Conservation (phyloP, 2,113 vertebrate genomes). For the Anguilla japonica region DNA sequence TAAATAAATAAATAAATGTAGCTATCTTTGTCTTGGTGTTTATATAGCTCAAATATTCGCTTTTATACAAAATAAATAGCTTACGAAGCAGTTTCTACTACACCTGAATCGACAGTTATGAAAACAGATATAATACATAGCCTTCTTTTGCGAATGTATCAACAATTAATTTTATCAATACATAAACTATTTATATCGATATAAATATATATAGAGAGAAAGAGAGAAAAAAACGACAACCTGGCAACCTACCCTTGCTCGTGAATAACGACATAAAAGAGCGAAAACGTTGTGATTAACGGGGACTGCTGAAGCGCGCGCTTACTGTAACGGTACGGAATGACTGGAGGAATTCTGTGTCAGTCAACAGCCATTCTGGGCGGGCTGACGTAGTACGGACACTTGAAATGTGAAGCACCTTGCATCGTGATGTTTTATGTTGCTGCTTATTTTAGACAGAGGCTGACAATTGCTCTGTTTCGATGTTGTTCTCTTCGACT, state of each 20-base stretch:
- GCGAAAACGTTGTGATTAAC: not conserved
- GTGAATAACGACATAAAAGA: not conserved
- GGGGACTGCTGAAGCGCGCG: not conserved
- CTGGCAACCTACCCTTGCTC: no score
- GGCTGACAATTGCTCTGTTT: not conserved
- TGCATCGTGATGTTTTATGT: not conserved
- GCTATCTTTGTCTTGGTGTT: no score
- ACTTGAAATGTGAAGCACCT: constrained; percentile 31
- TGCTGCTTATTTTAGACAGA: not conserved
- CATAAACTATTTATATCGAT: no score
- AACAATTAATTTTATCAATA: no score
- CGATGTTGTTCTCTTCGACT: not conserved
- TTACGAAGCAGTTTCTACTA: not conserved
- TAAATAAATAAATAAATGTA: no score
- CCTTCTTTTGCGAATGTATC: not conserved
- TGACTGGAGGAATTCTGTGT: constrained; percentile 36
- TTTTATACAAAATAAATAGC: no score
- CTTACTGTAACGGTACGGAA: not conserved
- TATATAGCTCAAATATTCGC: no score
- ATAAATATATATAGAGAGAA: no score
- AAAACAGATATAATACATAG: not conserved
- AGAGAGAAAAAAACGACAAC: no score
- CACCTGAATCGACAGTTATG: not conserved
- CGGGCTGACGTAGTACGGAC: constrained; percentile 27
- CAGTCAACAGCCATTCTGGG: constrained; percentile 40